Evolutionary conservation across 2,888 invertebrate genomes (phyloP).

Genomic region (Cryptophagus acutangulus): DNA sequence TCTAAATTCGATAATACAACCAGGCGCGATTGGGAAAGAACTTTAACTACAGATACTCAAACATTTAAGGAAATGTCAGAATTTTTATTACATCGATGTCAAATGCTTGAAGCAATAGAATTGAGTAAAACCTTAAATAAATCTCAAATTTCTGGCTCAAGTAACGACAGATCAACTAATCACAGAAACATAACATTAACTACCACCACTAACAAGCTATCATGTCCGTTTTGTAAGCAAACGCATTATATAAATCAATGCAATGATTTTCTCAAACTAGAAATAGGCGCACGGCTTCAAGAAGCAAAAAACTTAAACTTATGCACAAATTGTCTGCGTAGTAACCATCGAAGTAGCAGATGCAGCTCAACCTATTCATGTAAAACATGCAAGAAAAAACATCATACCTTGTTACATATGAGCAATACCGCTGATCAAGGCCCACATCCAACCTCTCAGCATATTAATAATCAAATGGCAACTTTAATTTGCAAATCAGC

Average conservation of each 20-base stretch:
- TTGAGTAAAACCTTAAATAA: constrained; percentile 1
- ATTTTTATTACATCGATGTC: constrained; percentile 11
- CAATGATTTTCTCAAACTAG: constrained; percentile 3
- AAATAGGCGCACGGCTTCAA: constrained; percentile 3
- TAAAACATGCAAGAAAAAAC: no score
- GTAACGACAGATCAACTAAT: not conserved
- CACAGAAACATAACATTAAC: not conserved
- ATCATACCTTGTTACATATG: no score
- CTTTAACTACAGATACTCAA: constrained; percentile 6
- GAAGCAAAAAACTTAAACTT: constrained; percentile 10
- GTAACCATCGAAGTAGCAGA: constrained; percentile 3
- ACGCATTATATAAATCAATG: constrained; percentile 8
- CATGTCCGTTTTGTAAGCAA: constrained; percentile 9
- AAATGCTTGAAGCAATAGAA: constrained; percentile 9
- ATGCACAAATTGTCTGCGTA: constrained; percentile 9
- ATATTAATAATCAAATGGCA: no score
- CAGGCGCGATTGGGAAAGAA: constrained; percentile 12
- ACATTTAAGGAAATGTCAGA: constrained; percentile 7
- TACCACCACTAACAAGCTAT: not conserved
- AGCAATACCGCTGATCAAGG: no score
- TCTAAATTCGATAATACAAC: constrained; percentile 13
- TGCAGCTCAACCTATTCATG: not conserved
- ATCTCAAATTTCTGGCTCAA: not conserved
- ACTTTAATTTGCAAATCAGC: no score
- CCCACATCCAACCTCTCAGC: no score